Base-by-base conservation (phyloP, 2,888 invertebrate genomes). In the Eupithecia dodoneata region DNA sequence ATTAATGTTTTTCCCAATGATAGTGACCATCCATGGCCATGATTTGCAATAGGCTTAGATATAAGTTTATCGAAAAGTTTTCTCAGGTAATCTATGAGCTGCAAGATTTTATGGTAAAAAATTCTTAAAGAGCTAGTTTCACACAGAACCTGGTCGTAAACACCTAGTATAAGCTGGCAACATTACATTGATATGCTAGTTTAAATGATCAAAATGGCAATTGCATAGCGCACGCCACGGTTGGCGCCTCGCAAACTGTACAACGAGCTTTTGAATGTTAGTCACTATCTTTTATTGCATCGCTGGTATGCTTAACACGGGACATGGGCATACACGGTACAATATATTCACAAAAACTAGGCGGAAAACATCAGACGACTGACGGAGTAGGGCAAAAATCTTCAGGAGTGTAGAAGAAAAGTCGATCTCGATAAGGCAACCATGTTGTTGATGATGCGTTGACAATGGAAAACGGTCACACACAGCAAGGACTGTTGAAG, bases 261-360 rank as follows among this genome's bases (percentile, higher is more conserved):
- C 79, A 80, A 80, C 79, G 77, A 82, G 82, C 81, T 80, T 83
- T 82, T 81, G 80, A 85, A 85, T 85, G 82, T 82, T 83, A 84
- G 84, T 81, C 81, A 80, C 78, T 76, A 84, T 84, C 81, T 81
- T 80, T 76, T 81, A 76, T 82, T 83, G 81, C 80, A 82, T 81
- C 82, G 74, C 41, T 65, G 55, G 18, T 72, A 75, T 74, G 72
- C 63, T 74, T 69, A 45, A 69, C 49, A 72, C 30, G 63, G 59
- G 47, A 74, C 42, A 72, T 18, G n/a, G 66, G 9, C 59, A 59
- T 59, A 18, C 18, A 59, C 59, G 59, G 59, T 59, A 18, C 10
- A 59, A 59, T 59, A 18, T 59, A 59, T 59, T 18, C 59, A 18
- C 18, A 55, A 55, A 6, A 55, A 55, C 59, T 18, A 59, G 59